Base-by-base conservation (phyloP, 2,797 vertebrate species). In the Thripadectes ignobilis region DNA sequence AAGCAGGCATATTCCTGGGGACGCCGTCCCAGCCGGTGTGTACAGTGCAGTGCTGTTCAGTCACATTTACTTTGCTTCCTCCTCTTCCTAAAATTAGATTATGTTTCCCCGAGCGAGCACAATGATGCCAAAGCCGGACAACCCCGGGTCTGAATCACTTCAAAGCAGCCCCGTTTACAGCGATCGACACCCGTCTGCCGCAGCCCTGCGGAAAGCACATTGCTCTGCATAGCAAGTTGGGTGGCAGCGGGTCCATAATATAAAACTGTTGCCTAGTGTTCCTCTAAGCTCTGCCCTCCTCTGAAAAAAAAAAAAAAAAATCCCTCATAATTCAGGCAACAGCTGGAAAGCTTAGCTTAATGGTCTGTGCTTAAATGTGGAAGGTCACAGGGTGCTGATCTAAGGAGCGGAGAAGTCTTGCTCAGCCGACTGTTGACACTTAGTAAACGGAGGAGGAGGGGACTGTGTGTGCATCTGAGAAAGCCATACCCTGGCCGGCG, bases 321-420 rank as follows among this genome's bases (percentile, higher is more conserved):
- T 34, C 81, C 93, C 92, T 97, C 96, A 97, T 98, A 98, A 98
- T 98, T 98, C 97, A 97, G 97, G 98, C 98, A 98, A 98, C 98
- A 98, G 98, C 98, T 98, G 98, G 98, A 98, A 98, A 98, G 98
- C 98, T 98, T 97, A 98, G 96, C 98, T 98, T 98, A 98, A 98
- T 98, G 98, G 98, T 97, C 97, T 97, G 95, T 94, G 96, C 98
- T 98, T 98, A 98, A 98, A 97, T 98, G 97, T 98, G 96, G 97
- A 98, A 96, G 97, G 98, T 98, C 98, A 98, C 98, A 98, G 98
- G 74, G 97, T 96, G 94, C 97, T 99, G 98, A 99, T 99, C 98
- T 99, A 98, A 99, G 98, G 97, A 97, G 92, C 96, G 95, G 92
- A 94, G 96, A 95, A 97, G 97, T 95, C 98, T 97, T 98, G 98